Evolutionary conservation across 92 coral and sea anemone species (phyloP).

Genomic region (Palythoa caribaeorum): DNA sequence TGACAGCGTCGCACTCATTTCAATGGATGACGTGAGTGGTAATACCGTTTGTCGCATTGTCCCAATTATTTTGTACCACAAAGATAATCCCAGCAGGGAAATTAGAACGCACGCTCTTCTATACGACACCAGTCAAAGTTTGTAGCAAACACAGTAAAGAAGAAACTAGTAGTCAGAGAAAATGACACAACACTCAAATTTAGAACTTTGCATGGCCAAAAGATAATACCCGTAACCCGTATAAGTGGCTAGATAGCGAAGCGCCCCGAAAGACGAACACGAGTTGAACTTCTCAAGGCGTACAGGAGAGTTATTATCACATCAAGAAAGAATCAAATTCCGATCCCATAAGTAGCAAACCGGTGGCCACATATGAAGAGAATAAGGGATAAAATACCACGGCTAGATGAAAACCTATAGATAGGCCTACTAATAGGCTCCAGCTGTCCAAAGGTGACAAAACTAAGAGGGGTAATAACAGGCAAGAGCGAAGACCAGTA

Average conservation of each 20-base stretch:
- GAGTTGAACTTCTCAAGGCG: conserved; percentile 38
- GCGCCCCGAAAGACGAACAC: background rate
- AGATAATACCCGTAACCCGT: conserved; percentile 32
- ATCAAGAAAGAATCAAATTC: conserved; percentile 30
- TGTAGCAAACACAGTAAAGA: background rate
- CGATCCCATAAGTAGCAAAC: conserved; percentile 23
- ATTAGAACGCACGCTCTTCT: conserved; percentile 43
- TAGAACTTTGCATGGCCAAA: conserved; percentile 55
- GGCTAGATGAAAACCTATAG: background rate
- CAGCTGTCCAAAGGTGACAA: background rate
- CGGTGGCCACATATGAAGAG: conserved; percentile 37
- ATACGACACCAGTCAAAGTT: conserved; percentile 58
- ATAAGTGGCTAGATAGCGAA: conserved; percentile 37
- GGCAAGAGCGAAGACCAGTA: conserved; percentile 16
- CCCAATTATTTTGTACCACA: conserved; percentile 46
- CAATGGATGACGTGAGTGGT: background rate
- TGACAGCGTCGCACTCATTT: conserved; percentile 23
- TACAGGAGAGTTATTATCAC: conserved; percentile 22
- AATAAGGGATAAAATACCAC: background rate
- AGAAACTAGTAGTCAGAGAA: conserved; percentile 41
- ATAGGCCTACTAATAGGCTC: background rate
- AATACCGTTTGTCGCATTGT: conserved; percentile 44
- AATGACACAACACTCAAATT: conserved; percentile 19
- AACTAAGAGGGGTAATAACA: background rate
- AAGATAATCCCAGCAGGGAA: conserved; percentile 30